Conservation (phyloP, 2,797 vertebrate genomes). For the Valencia hispanica region DNA sequence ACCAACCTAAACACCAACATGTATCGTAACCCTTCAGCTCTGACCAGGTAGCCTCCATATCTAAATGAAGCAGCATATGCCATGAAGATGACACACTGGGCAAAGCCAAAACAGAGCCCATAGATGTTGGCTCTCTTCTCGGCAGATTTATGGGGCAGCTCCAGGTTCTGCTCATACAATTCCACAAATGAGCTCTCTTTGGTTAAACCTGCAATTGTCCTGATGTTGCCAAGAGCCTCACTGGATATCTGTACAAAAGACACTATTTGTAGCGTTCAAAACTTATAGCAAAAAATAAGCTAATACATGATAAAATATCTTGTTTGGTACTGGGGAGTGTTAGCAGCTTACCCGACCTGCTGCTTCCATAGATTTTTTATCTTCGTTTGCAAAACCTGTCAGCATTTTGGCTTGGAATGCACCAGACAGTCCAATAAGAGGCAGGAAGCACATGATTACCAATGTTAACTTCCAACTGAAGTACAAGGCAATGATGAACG, state of each 20-base stretch:
- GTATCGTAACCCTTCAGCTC: conserved; percentile 74
- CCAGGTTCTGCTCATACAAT: conserved; percentile 75
- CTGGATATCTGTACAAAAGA: conserved; percentile 77
- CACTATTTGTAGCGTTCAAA: background rate
- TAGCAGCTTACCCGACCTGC: conserved; percentile 76
- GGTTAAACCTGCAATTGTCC: conserved; percentile 84
- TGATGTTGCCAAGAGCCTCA: conserved; percentile 84
- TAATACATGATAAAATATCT: background rate
- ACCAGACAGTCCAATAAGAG: conserved; percentile 80
- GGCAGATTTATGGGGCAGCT: conserved; percentile 74
- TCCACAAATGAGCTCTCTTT: conserved; percentile 81
- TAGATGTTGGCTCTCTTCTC: conserved; percentile 81
- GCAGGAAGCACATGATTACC: conserved; percentile 82
- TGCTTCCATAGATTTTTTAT: conserved; percentile 80
- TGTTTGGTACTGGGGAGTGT: background rate
- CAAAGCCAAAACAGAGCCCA: conserved; percentile 81
- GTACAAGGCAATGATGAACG: conserved; percentile 85
- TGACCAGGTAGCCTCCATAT: conserved; percentile 84
- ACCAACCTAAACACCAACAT: conserved; percentile 84
- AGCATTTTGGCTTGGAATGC: conserved; percentile 83
- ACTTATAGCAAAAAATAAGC: background rate
- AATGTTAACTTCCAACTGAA: conserved; percentile 85
- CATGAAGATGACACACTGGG: conserved; percentile 83
- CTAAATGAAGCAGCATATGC: conserved; percentile 83
- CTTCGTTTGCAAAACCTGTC: conserved; percentile 83